Percentiles rank a stretch among this genome's conserved stretches.
These are phyloP conservation scores for Nematolebias whitei DNA, from an alignment of 2,113 vertebrate species.

Conservation along the genomic window DNA sequence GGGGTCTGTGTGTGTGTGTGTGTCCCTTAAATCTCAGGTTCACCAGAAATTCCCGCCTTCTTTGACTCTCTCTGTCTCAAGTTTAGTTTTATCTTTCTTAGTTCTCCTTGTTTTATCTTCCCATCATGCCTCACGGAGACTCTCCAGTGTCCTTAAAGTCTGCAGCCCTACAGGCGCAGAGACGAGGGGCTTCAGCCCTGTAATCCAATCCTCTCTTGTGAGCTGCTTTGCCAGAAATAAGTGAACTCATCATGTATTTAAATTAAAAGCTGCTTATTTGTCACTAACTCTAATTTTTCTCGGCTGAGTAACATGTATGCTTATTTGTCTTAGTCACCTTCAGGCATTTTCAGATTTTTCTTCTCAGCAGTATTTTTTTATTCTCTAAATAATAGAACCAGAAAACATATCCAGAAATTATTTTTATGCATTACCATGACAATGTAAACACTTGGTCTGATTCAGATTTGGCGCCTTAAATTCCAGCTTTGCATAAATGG, in stretches of 20 bases:
- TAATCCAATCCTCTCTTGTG: constrained; percentile 34
- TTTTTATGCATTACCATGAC: not conserved
- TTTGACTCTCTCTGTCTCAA: constrained; percentile 5
- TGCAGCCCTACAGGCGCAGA: constrained; percentile 35
- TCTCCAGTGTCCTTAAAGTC: constrained; percentile 46
- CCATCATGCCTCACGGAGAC: constrained; percentile 24
- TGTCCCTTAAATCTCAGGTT: constrained; percentile 2
- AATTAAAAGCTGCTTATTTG: constrained; percentile 27
- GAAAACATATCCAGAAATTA: not conserved
- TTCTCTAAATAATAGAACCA: not conserved
- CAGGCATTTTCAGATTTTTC: constrained; percentile 1
- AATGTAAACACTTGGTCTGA: not conserved
- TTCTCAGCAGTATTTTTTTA: not conserved
- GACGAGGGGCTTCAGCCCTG: constrained; percentile 9
- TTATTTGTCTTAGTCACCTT: not conserved
- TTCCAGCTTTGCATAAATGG: not conserved
- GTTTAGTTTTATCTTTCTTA: not conserved
- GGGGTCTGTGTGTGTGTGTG: constrained; percentile 9
- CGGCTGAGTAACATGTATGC: not conserved
- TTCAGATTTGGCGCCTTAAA: too few species aligned
- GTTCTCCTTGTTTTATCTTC: not conserved
- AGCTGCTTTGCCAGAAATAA: constrained; percentile 27
- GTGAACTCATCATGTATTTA: constrained; percentile 13
- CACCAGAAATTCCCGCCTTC: constrained; percentile 15
- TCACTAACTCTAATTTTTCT: constrained; percentile 23